Conservation (phyloP, 2,888 invertebrate genomes). For the Tinea pellionella region DNA sequence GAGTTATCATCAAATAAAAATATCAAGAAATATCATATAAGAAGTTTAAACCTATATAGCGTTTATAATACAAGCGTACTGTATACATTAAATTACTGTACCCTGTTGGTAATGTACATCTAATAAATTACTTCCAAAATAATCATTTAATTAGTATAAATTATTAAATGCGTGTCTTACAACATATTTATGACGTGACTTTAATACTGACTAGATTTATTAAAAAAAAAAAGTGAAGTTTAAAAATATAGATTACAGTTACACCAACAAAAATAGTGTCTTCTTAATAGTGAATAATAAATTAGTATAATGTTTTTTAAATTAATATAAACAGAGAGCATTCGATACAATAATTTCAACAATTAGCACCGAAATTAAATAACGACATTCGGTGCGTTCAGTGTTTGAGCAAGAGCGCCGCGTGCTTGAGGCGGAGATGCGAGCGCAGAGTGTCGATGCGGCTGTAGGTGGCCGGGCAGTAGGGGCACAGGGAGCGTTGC, state of each 20-base stretch:
- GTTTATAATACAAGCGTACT: background rate
- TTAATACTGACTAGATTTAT: background rate
- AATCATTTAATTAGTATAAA: constrained; percentile 1
- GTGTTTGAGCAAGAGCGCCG: constrained; percentile 59
- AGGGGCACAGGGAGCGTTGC: constrained; percentile 83
- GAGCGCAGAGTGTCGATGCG: constrained; percentile 87
- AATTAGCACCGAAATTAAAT: background rate
- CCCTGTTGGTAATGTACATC: constrained; percentile 13
- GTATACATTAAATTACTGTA: constrained; percentile 6
- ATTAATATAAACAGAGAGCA: background rate
- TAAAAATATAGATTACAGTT: background rate
- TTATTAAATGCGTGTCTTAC: constrained; percentile 2
- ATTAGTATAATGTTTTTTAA: background rate
- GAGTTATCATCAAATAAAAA: background rate
- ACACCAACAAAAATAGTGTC: background rate
- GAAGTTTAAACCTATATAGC: background rate
- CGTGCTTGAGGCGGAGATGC: constrained; percentile 83
- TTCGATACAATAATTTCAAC: background rate
- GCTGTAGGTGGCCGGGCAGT: constrained; percentile 88
- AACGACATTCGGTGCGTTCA: constrained; percentile 21
- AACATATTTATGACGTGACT: background rate
- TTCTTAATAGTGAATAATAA: background rate
- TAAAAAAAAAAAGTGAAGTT: background rate
- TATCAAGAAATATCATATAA: background rate
- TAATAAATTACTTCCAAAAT: constrained; percentile 11